Conservation (phyloP, 2,113 vertebrate genomes). For the Psilopsiagon aurifrons region DNA sequence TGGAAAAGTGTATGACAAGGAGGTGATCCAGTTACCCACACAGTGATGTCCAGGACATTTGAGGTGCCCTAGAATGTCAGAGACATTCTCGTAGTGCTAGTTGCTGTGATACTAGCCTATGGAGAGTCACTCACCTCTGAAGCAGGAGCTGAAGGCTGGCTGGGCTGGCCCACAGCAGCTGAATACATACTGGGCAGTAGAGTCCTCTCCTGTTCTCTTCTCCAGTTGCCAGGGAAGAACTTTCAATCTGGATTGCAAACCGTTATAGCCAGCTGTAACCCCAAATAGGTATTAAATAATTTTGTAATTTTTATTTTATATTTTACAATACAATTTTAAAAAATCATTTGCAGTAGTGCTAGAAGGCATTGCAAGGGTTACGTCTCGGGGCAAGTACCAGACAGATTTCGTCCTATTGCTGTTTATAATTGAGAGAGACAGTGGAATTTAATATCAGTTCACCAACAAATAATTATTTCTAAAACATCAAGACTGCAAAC, state of each 20-base stretch:
- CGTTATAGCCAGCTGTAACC: background rate
- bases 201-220: background rate
- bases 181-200: accelerated
- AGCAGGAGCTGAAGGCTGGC: background rate
- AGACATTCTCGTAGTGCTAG: background rate
- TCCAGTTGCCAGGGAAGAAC: background rate
- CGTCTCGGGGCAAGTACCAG: background rate
- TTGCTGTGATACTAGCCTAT: background rate
- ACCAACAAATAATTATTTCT: background rate
- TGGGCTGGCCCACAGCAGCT: background rate
- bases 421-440: background rate
- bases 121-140: background rate
- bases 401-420: background rate
- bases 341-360: background rate
- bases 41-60: background rate
- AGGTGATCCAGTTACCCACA: background rate
- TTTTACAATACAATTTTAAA: background rate
- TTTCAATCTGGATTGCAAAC: background rate
- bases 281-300: background rate
- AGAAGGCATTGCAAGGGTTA: background rate
- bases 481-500: background rate
- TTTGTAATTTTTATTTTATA: background rate
- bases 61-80: background rate
- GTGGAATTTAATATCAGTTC: background rate
- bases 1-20: background rate